Evolutionary conservation across 2,797 vertebrate genomes (phyloP), one percentile per base, ranked within the genome.

Genomic region (Brachyalestes nurse): DNA sequence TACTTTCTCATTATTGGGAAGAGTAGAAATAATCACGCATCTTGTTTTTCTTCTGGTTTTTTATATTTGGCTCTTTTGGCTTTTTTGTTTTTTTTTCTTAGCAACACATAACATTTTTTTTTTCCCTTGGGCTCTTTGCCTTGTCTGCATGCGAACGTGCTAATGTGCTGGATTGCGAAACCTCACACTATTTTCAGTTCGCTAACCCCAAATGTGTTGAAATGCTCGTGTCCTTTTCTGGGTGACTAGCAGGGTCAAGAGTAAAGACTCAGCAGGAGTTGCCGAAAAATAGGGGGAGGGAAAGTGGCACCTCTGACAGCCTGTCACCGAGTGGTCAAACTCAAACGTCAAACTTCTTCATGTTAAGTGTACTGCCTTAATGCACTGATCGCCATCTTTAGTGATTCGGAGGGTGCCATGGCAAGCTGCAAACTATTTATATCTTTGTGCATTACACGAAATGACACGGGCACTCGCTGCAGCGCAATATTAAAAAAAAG

Each of bases 101-200:
- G 9, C 64, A 42, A 42, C 6, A 19, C 10, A 45, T 42, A 17
- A 19, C 49, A 64, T 57, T 25, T 47, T 49, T 49, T 80, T 67
- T 28, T 34, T 34, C 5, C 34, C 82, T 86, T 87, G 82, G 80
- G 76, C 73, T 88, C 82, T 77, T 75, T 82, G 82, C 77, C 75
- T 86, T 62, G 70, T 38, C 47, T 61, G 55, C 84, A 90, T 89
- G 89, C 83, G 87, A 93, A 94, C 79, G 90, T 90, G 91, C 89
- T 93, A 94, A 94, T 92, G 92, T 91, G 93, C 86, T 88, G 93
- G 90, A 91, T 84, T 89, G 92, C 88, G 90, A 93, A 93, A 92
- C 60, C 88, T 93, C 91, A 84, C 90, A 91, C 91, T 89, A 86
- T 91, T 92, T 92, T 92, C 90, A 88, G 91, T 89, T 90, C 91